Percentiles rank a stretch among this genome's conserved stretches.
phyloP scores from a whole-genome alignment of 2,797 vertebrate genomes.

The Ctenopoma multispine region DNA sequence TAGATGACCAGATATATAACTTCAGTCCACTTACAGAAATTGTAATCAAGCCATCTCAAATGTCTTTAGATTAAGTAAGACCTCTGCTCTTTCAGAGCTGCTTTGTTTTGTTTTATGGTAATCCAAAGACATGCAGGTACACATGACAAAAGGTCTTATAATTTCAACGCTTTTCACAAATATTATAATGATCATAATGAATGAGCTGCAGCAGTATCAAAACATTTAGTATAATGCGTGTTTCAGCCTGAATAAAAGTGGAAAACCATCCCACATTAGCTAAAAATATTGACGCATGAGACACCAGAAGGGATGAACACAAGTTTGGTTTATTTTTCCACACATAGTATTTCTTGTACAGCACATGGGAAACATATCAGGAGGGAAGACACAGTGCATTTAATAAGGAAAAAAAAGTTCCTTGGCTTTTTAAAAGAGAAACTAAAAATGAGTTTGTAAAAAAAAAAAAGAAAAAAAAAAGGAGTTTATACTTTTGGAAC shows the following conservation, averaged over 20 bases:
- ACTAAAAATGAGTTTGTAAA: conserved; percentile 60
- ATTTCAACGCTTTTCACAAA: too few relatives aligned
- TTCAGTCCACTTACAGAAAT: too few relatives aligned
- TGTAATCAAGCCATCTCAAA: too few relatives aligned
- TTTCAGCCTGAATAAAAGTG: not conserved
- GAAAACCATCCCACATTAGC: not conserved
- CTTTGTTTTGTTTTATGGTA: too few relatives aligned
- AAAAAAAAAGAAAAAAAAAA: conserved; percentile 15
- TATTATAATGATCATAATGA: too few relatives aligned
- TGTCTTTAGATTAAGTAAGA: too few relatives aligned
- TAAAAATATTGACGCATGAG: conserved; percentile 28
- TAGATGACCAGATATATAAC: too few relatives aligned
- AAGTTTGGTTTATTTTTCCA: conserved; percentile 82
- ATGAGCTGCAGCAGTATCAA: too few relatives aligned
- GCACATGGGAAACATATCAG: conserved; percentile 79
- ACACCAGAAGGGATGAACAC: conserved; percentile 80
- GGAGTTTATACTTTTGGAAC: conserved; percentile 57
- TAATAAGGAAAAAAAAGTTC: conserved; percentile 56
- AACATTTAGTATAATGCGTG: too few relatives aligned
- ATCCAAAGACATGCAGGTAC: too few relatives aligned
- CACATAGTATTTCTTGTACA: conserved; percentile 83
- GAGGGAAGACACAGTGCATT: conserved; percentile 75
- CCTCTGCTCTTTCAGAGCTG: too few relatives aligned
- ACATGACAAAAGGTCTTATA: too few relatives aligned
- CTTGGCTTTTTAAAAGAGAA: conserved; percentile 78